Percentiles rank a stretch among this genome's conserved stretches.
Conservation (phyloP, 2,797 vertebrate genomes). For the Diplodus puntazzo region DNA sequence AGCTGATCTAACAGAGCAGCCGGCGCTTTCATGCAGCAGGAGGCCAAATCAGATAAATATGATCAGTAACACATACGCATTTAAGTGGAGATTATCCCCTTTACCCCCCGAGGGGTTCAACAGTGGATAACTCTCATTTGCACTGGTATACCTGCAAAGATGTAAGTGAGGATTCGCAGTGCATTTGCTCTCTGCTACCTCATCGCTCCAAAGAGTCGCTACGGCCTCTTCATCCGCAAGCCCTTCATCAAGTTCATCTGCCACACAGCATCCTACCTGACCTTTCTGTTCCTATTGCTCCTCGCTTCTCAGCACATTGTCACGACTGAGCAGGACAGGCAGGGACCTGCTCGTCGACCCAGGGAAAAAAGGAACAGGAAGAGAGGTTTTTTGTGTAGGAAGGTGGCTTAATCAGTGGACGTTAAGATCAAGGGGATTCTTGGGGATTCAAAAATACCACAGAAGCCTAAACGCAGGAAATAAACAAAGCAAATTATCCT, state of each 20-base stretch:
- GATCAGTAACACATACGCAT: conserved; percentile 57
- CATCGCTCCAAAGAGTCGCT: conserved; percentile 94
- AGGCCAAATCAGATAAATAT: conserved; percentile 68
- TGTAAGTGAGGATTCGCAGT: conserved; percentile 33
- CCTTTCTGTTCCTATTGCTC: conserved; percentile 96
- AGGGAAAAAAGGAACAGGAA: not conserved
- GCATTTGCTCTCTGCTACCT: conserved; percentile 96
- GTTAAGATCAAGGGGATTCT: not conserved
- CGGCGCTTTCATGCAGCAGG: conserved; percentile 59
- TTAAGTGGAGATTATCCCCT: conserved; percentile 40
- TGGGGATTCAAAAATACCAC: not conserved
- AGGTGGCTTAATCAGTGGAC: not conserved
- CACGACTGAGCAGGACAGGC: conserved; percentile 89
- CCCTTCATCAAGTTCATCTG: conserved; percentile 99
- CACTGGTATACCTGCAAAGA: conserved; percentile 11
- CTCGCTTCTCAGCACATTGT: conserved; percentile 97
- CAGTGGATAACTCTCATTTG: conserved; percentile 35
- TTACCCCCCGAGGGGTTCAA: conserved; percentile 23
- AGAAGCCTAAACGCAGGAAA: not conserved
- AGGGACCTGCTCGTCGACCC: conserved; percentile 84
- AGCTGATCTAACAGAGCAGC: conserved; percentile 42
- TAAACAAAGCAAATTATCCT: not conserved
- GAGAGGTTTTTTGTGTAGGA: not conserved
- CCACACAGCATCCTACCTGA: conserved; percentile 99
- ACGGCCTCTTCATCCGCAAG: conserved; percentile 97